Base-by-base conservation (phyloP, 2,113 vertebrate species). In the Cephalophus harveyi region DNA sequence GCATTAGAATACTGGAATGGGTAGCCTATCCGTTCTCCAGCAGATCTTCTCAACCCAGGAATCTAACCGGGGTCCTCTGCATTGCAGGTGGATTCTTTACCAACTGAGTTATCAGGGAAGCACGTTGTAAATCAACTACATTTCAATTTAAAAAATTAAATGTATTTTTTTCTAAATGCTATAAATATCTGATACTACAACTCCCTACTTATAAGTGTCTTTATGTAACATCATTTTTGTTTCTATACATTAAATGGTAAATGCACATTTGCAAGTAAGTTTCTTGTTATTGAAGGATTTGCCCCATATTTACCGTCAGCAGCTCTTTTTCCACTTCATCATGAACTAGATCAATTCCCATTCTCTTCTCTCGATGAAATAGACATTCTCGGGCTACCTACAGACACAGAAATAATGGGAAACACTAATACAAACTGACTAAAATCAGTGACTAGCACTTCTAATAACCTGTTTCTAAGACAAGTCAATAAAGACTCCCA, bases 341-440 rank as follows among this genome's bases (percentile, higher is more conserved):
- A 0, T 99, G 99, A 7, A 99, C 99, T 46, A 99, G 98, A 97
- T 99, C 99, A 0, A 99, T 99, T 82, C 99, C 99, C 99, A 99
- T 99, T 96, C 99, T 99, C 98, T 99, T 99, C 99, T 99, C 99
- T 95, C 99, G 98, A 91, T 99, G 99, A 98, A 99, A 99, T 62
- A 99, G 98, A 97, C 99, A 99, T 98, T 99, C 99, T 97, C 99
- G 99, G 92, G 99, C 98, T 4, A 99, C 99, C 99, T 99, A 88
- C 55, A 97, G 46, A 92, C 13, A 62, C 67, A 95, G 46, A 48
- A 30, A 89, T 30, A 54, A 96, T 7, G 28, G 30, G 96, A 83
- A 87, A 15, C 19, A 52, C 55, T 57, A 90, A 81, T 43, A 50
- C 8, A 87, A 83, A 52, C 48, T 67, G 25, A 76, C n/a, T 46